Percentiles rank a stretch among this genome's conserved stretches.
These are phyloP conservation scores for Leptinotarsa peninsularis DNA, from an alignment of 2,888 invertebrate species.

Conservation along the genomic window DNA sequence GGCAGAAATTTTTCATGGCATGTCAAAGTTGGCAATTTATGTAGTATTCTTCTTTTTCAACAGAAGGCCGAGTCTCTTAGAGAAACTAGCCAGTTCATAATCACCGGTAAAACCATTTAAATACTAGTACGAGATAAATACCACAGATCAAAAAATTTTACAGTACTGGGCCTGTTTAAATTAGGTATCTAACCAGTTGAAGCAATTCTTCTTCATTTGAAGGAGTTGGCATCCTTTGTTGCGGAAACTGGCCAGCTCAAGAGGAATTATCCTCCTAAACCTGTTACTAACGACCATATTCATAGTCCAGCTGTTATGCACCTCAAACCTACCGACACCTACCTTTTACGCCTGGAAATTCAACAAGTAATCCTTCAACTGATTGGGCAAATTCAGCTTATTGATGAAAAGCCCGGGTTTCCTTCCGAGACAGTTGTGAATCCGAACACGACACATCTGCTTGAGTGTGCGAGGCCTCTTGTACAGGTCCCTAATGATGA, in stretches of 20 bases:
- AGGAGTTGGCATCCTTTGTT: too few species aligned
- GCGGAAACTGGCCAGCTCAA: too few species aligned
- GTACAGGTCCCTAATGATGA: constrained; percentile 73
- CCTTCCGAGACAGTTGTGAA: constrained; percentile 75
- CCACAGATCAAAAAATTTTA: not conserved
- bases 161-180: too few species aligned
- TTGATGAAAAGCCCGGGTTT: constrained; percentile 75
- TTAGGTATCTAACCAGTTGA: too few species aligned
- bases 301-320: too few species aligned
- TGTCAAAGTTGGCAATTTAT: too few species aligned
- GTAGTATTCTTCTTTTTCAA: not conserved
- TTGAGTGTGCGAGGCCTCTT: constrained; percentile 78
- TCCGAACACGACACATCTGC: constrained; percentile 77
- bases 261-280: too few species aligned
- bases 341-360: constrained; percentile 71
- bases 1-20: too few species aligned
- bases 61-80: not conserved
- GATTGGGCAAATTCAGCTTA: constrained; percentile 76
- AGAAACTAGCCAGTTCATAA: not conserved
- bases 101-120: not conserved
- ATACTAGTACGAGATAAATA: not conserved
- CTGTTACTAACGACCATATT: too few species aligned
- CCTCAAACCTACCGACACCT: not conserved
- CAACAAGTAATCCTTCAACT: constrained; percentile 77
- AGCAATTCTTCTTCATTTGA: too few species aligned